Base-by-base conservation (phyloP, 1,140 invertebrate genomes). In the Anoplolepis gracilipes region DNA sequence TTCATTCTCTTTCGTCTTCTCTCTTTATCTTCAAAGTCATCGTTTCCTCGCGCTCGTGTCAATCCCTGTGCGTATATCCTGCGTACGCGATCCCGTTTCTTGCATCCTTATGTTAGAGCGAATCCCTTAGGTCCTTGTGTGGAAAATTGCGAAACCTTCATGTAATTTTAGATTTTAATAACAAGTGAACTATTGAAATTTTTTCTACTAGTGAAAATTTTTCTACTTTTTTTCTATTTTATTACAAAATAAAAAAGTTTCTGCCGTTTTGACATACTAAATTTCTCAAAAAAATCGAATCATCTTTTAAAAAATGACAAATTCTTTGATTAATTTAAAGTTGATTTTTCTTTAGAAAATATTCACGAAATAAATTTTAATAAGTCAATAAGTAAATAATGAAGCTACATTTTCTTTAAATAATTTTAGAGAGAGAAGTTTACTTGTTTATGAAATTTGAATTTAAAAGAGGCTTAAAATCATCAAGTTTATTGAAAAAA, bases 21-120 rank as follows among this genome's bases (percentile, higher is more conserved):
- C n/a, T 42, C 36, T 75, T 33, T 46, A 57, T 79, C 72, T 76
- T 22, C 42, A 25, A 8, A 6, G 57, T 33, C 57, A 30, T 42
- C 57, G 46, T 19, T 36, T 46, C 42, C 42, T 39, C 19, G 61
- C 30, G 19, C 39, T 19, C 30, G 70, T n/a, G 33, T 16, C 16
- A 36, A 64, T 10, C 42, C 25, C 22, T 49, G 46, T 13, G 11
- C 39, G 39, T 57, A 1, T 55, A 53, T 79, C 76, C 76, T 78
- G 75, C 19, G 28, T 25, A n/a, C 46, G 64, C 75, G 59, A 46
- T 62, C 25, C 39, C 64, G 55, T 19, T 5, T 33, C 25, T 62
- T 42, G 19, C 53, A 10, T 8, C 53, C 59, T 28, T 30, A 28
- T n/a, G 28, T 16, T 11, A 10, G 59, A 49, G 39, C 25, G 10